phyloP scores from a whole-genome alignment of 2,888 invertebrate species.

The Charanyca ferruginea region DNA sequence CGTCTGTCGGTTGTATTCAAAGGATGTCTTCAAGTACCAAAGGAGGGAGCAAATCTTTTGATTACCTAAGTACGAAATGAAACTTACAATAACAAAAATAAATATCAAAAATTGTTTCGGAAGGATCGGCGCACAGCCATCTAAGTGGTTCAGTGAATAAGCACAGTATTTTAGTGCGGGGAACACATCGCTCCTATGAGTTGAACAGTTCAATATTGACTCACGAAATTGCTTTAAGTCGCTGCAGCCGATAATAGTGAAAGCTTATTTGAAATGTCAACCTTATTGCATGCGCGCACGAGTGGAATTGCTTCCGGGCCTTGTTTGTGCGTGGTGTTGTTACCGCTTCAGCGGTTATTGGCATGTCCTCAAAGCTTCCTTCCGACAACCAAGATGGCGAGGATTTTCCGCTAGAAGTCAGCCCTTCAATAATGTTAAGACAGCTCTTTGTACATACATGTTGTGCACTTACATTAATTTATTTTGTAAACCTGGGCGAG shows the following conservation, averaged over 20 bases:
- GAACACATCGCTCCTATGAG: slow-evolving; percentile 84
- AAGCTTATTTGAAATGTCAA: slow-evolving; percentile 82
- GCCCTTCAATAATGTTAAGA: slow-evolving; percentile 71
- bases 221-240: slow-evolving; percentile 89
- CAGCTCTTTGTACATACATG: slow-evolving; percentile 56
- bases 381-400: slow-evolving; percentile 73
- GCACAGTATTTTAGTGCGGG: slow-evolving; percentile 78
- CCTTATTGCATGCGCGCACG: slow-evolving; percentile 78
- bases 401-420: slow-evolving; percentile 79
- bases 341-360: slow-evolving; percentile 86
- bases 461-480: slow-evolving; percentile 51
- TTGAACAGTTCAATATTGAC: slow-evolving; percentile 89
- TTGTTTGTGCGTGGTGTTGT: slow-evolving; percentile 82
- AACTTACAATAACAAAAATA: slow-evolving; percentile 29
- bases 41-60: neutral
- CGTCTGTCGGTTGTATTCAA: slow-evolving; percentile 8
- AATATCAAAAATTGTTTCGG: slow-evolving; percentile 19
- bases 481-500: slow-evolving; percentile 26
- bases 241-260: slow-evolving; percentile 83
- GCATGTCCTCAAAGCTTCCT: slow-evolving; percentile 87
- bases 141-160: slow-evolving; percentile 64
- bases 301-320: slow-evolving; percentile 78
- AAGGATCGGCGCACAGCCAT: slow-evolving; percentile 47
- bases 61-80: neutral
- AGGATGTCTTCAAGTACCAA: neutral